A percentile compares a stretch with the other conserved stretches of the same genome.
phyloP scores from a whole-genome alignment of 2,113 vertebrate species.

The Lepus europaeus region DNA sequence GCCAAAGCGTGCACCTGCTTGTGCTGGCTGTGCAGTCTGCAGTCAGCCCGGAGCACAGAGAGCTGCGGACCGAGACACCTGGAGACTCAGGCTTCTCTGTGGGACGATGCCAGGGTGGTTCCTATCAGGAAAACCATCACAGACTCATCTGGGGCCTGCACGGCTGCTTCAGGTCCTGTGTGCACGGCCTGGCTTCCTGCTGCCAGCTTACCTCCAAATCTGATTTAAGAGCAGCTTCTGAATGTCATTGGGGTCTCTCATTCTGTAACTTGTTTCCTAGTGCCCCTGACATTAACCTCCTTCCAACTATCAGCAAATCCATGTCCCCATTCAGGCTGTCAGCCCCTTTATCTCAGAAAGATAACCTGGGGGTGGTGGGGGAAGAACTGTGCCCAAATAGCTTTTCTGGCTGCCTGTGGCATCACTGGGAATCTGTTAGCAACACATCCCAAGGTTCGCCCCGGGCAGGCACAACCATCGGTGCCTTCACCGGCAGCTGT shows the following conservation, averaged over 20 bases:
- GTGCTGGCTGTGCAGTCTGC: neutral
- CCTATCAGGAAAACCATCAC: neutral
- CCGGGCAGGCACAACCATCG: neutral
- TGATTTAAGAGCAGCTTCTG: neutral
- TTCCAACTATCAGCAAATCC: neutral
- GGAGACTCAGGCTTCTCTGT: neutral
- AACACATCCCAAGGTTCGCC: neutral
- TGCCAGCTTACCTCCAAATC: neutral
- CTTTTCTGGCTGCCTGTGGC: neutral
- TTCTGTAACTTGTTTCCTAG: neutral
- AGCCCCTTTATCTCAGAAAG: constrained; percentile 35
- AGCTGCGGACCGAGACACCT: neutral
- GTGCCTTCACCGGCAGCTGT: neutral
- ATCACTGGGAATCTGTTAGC: neutral
- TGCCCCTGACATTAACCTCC: neutral
- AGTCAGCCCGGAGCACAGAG: neutral
- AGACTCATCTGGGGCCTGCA: neutral
- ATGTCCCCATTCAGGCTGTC: neutral
- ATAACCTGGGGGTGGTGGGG: neutral
- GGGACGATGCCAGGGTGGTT: neutral
- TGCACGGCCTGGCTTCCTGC: neutral
- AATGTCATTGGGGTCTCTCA: neutral
- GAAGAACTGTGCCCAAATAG: constrained; percentile 21
- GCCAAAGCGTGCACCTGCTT: fast-evolving
- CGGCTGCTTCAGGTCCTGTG: neutral